Evolutionary conservation across 2,888 invertebrate genomes (phyloP), one percentile per base, ranked within the genome.

Genomic region (Eristalinus sepulchralis): DNA sequence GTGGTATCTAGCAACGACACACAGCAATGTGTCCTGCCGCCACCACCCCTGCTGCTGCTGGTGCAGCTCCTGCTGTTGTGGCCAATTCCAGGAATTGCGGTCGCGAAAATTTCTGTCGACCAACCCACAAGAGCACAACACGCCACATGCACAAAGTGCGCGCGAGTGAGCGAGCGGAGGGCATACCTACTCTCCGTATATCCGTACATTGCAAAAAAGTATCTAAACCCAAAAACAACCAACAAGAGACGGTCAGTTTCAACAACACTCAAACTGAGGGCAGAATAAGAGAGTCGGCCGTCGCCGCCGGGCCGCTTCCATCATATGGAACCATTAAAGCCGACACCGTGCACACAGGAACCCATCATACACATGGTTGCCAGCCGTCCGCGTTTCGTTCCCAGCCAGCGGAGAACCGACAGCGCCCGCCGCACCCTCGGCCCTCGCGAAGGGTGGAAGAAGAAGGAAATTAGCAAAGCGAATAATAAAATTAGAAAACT

Each of bases 31-130:
- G 75, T 62, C 53, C 36, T 83, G 83, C 77, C 77, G 82, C 82
- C 75, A 55, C 63, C 62, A 17, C 47, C 47, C 1, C 47, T n/a
- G 47, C 47, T 8, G 47, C n/a, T n/a, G 39, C 13, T 9, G n/a
- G n/a, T n/a, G 36, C 36, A 13, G 36, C 17, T 47, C 8, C 17
- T 17, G 47, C 47, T 17, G 17, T 8, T 47, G 1, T 17, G 47
- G 33, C 68, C 72, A 72, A 84, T 89, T 89, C 89, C 83, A 83
- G 83, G 89, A 89, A 89, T 86, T 88, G 79, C 86, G 88, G 88
- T 88, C 88, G 88, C 88, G 88, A 88, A 88, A 82, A 88, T 88
- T 83, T 87, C 60, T 83, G 82, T 70, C 77, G 80, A 73, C 76
- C 57, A 76, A 68, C 60, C 64, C 70, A 62, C 73, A 55, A 70